Evolutionary conservation across 2,797 vertebrate species (phyloP), one percentile per base, ranked within the genome.

Genomic region (Menidia menidia): DNA sequence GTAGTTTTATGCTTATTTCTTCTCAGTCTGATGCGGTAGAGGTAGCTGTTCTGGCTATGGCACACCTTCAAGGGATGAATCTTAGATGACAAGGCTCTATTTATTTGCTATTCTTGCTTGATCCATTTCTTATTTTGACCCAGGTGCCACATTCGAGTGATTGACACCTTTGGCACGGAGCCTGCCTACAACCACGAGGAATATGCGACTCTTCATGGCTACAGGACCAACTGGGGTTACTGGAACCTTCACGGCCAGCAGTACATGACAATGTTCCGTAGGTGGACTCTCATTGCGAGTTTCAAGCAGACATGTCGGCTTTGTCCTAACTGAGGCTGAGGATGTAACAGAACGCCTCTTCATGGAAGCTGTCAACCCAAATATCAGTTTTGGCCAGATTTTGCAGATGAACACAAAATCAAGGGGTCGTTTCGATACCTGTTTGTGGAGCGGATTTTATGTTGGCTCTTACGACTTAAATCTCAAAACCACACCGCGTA

Each of bases 191-290:
- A 98, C 90, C 97, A 98, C 0, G 96, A 98, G 91, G 96, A 97
- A 68, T 99, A 99, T 0, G 97, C 97, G 84, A 97, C 96, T 0
- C 91, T 96, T 73, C 96, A 97, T 0, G 96, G 96, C 77, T 98
- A 95, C 95, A 94, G 97, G 74, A 98, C 97, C 84, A 98, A 96
- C 95, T 98, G 97, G 97, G 97, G 97, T 75, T 98, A 98, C 94
- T 98, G 97, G 97, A 98, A 96, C 91, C 95, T 99, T 15, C 95
- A 95, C 75, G 91, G 96, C 75, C 92, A 94, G 78, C 97, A 99
- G 94, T 99, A 97, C 93, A 98, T 99, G 97, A 98, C 97, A 85
- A 98, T 99, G 97, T 93, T 93, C 73, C 92, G 92, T 93, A 88
- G 0, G 92, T 93, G 60, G 4, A 15, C 16, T 60, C 47, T 39